Evolutionary conservation across 2,113 vertebrate genomes (phyloP), one percentile per base, ranked within the genome.

Genomic region (Onychorhynchus coronatus): DNA sequence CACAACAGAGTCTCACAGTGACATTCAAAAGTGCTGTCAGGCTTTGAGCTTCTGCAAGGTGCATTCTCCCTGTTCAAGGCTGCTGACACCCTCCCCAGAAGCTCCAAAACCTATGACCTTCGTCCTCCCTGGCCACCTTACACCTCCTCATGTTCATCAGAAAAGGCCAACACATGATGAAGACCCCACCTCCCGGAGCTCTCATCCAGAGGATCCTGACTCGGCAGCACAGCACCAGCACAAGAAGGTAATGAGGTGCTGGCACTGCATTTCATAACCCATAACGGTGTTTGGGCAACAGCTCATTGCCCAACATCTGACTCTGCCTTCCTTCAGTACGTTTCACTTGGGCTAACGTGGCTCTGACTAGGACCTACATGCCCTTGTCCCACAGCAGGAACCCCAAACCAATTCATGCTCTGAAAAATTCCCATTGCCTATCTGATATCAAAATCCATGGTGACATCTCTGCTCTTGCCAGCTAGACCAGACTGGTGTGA

Each of bases 201-300:
- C 59, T 85, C 53, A 12, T 47, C 33, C 63, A 77, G 44, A 73
- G 35, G 66, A 73, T 20, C 41, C 39, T 50, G 41, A 65, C 46
- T 44, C 59, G 70, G 72, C 46, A 76, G n/a, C 56, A 80, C 52
- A 85, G 71, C 15, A 78, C 16, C 41, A 77, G 27, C 39, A 77
- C 33, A 76, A 27, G 46, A 12, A 5, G 15, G 14, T n/a, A 68
- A 59, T 0, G 0, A 61, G 55, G 46, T 0, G 1, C 23, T 78
- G 71, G 55, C 41, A n/a, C 41, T 25, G n/a, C 37, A 41, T 46
- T 82, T 78, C 23, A 2, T 31, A 73, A 65, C 25, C 44, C 11
- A 0, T 15, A 56, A 31, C 1, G 7, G 41, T 8, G n/a, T 27
- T 49, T 30, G 24, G 33, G 61, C 0, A 0, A 73, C 33, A 37